phyloP scores from a whole-genome alignment of 2,888 invertebrate species.

The Seira sanloemensis region DNA sequence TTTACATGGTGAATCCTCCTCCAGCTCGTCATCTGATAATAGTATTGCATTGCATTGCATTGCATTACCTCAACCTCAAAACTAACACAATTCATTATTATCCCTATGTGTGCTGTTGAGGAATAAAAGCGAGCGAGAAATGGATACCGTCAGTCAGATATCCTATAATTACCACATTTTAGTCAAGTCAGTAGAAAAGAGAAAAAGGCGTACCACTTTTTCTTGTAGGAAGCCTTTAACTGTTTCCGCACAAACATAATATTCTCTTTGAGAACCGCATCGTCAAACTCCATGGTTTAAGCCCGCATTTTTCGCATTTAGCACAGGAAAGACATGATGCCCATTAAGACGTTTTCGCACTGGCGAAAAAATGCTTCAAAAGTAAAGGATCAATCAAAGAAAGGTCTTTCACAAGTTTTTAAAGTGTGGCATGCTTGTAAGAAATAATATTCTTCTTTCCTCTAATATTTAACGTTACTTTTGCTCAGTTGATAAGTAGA shows the following conservation, averaged over 20 bases:
- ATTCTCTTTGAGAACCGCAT: background rate
- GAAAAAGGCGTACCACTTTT: slow-evolving; percentile 12
- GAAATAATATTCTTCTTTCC: too few relatives aligned
- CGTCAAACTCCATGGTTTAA: background rate
- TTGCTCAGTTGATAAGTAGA: background rate
- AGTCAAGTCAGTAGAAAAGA: slow-evolving; percentile 15
- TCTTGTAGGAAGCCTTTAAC: too few relatives aligned
- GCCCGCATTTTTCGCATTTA: too few relatives aligned
- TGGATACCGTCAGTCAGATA: slow-evolving; percentile 1
- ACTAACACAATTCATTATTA: background rate
- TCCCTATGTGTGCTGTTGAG: background rate
- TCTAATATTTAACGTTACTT: background rate
- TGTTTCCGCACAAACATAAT: background rate
- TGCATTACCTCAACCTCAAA: background rate
- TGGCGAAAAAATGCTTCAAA: background rate
- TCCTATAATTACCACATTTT: slow-evolving; percentile 43
- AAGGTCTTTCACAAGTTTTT: background rate
- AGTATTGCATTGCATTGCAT: background rate
- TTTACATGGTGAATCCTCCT: too few relatives aligned
- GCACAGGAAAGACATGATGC: background rate
- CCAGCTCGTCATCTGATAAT: background rate
- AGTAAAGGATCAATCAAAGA: background rate
- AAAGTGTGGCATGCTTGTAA: too few relatives aligned
- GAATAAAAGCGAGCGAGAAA: slow-evolving; percentile 1
- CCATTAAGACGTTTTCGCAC: background rate